A percentile compares a stretch with the other conserved stretches of the same genome.
Evolutionary conservation across 2,888 invertebrate genomes (phyloP).

Genomic region (Pantelozetes paolii): DNA sequence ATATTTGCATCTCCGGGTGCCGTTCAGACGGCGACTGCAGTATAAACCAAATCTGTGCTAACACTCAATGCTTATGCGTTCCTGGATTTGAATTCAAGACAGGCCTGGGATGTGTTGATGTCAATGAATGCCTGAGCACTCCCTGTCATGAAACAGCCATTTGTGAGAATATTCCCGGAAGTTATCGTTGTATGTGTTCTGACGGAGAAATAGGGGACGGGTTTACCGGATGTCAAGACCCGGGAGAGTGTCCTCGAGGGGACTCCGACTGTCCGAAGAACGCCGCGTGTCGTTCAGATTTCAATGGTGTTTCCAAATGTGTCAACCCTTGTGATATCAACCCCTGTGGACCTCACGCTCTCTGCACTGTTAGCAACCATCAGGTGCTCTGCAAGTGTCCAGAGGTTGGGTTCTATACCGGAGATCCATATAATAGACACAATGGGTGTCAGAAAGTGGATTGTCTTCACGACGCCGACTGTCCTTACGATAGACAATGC

Average conservation of each 20-base stretch:
- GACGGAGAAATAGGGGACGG: conserved; percentile 63
- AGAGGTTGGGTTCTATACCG: conserved; percentile 45
- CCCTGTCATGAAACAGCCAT: conserved; percentile 74
- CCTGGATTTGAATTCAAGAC: conserved; percentile 67
- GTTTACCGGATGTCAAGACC: conserved; percentile 58
- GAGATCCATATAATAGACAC: conserved; percentile 47
- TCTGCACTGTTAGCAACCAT: conserved; percentile 58
- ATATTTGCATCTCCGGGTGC: conserved; percentile 65
- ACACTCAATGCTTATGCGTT: conserved; percentile 50
- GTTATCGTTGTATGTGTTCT: conserved; percentile 69
- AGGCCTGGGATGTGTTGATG: conserved; percentile 64
- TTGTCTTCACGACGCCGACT: conserved; percentile 79
- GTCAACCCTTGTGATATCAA: conserved; percentile 44
- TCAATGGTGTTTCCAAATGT: conserved; percentile 48
- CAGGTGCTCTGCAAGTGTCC: conserved; percentile 37
- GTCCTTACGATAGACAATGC: conserved; percentile 77
- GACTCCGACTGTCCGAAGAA: conserved; percentile 50
- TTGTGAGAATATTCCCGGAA: conserved; percentile 73
- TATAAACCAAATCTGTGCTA: conserved; percentile 61
- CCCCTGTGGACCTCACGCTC: conserved; percentile 77
- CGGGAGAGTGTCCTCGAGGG: conserved; percentile 55
- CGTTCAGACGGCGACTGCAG: conserved; percentile 74
- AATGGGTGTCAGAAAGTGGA: conserved; percentile 58
- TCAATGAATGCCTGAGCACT: conserved; percentile 52
- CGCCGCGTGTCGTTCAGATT: conserved; percentile 60